phyloP scores from a whole-genome alignment of 2,888 invertebrate genomes.

The Teinopalpus imperialis region DNA sequence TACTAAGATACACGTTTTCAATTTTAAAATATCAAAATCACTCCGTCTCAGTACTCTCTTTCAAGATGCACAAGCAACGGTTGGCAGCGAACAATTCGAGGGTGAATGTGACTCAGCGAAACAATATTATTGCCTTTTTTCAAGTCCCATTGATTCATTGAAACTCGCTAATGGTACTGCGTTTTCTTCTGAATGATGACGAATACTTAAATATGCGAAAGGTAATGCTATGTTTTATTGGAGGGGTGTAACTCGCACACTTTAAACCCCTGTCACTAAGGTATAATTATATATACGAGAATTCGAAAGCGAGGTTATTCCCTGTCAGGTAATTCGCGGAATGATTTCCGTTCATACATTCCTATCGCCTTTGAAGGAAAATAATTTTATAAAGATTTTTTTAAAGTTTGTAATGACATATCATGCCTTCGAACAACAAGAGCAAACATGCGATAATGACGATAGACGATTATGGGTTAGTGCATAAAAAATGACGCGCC shows the following conservation, averaged over 20 bases:
- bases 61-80: slow-evolving; percentile 31
- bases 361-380: no score
- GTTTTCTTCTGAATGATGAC: slow-evolving; percentile 69
- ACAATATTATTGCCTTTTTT: slow-evolving; percentile 62
- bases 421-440: no score
- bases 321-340: background rate
- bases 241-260: slow-evolving; percentile 5
- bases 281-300: slow-evolving; percentile 7
- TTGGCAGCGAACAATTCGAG: slow-evolving; percentile 56
- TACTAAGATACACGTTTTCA: no score
- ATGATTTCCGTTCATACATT: slow-evolving; percentile 6
- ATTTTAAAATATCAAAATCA: slow-evolving; percentile 3
- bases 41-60: background rate
- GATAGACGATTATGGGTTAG: no score
- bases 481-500: no score
- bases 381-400: no score
- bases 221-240: slow-evolving; percentile 28
- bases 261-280: background rate
- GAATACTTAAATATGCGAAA: slow-evolving; percentile 44
- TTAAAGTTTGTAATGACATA: no score
- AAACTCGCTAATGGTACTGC: slow-evolving; percentile 68
- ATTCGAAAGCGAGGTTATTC: background rate
- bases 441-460: no score
- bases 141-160: slow-evolving; percentile 67
- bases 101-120: slow-evolving; percentile 70